Percentiles rank a stretch among this genome's conserved stretches.
Evolutionary conservation across 2,113 vertebrate genomes (phyloP).

Genomic region (Sinocyclocheilus grahami): DNA sequence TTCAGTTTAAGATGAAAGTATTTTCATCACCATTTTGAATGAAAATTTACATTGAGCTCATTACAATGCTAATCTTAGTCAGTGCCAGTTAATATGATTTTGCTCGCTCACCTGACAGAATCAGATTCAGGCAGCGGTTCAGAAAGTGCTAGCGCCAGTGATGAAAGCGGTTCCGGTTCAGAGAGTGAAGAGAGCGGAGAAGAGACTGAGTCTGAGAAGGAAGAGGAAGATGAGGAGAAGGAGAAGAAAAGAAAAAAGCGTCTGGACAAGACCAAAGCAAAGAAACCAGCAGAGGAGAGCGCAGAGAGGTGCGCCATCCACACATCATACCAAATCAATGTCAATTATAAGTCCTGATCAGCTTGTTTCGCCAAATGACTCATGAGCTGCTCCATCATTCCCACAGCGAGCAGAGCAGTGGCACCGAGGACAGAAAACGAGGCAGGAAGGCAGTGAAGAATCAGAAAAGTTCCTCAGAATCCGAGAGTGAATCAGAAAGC

Average conservation of each 20-base stretch:
- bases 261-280: slow-evolving; percentile 71
- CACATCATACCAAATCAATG: background rate
- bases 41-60: background rate
- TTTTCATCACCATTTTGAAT: background rate
- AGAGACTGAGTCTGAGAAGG: slow-evolving; percentile 80
- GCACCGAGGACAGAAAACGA: slow-evolving; percentile 69
- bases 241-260: slow-evolving; percentile 78
- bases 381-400: background rate
- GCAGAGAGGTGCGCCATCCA: slow-evolving; percentile 68
- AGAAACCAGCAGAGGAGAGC: slow-evolving; percentile 67
- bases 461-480: slow-evolving; percentile 68
- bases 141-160: slow-evolving; percentile 78
- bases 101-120: slow-evolving; percentile 69
- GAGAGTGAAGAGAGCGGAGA: no score
- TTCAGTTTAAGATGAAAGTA: no score
- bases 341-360: background rate
- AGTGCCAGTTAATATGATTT: background rate
- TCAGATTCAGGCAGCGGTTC: slow-evolving; percentile 82
- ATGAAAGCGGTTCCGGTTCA: slow-evolving; percentile 75
- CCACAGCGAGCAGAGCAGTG: slow-evolving; percentile 84
- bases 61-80: background rate
- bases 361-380: background rate
- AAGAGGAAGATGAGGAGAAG: slow-evolving; percentile 81
- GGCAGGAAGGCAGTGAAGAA: slow-evolving; percentile 71
- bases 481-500: slow-evolving; percentile 85